phyloP scores from a whole-genome alignment of 53 echinoderm and acorn worm species.

The Glandiceps talaboti region DNA sequence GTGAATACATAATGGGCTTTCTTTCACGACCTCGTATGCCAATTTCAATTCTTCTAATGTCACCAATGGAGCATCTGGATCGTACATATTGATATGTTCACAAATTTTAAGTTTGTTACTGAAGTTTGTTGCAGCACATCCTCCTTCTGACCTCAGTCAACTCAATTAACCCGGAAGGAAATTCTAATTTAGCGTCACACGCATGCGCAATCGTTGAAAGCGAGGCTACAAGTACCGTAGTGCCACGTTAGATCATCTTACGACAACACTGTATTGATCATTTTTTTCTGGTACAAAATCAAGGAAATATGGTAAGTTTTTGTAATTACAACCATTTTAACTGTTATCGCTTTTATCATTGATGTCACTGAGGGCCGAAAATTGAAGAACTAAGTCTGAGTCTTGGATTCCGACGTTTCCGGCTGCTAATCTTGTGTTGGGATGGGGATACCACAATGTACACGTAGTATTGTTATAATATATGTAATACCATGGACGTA shows the following conservation, averaged over 20 bases:
- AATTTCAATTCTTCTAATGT: slow-evolving; percentile 22
- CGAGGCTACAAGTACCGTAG: background rate
- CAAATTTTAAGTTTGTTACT: too few species aligned
- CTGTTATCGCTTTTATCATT: too few species aligned
- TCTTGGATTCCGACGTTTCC: too few species aligned
- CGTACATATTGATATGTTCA: slow-evolving; percentile 14
- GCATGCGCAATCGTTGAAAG: background rate
- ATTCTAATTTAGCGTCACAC: background rate
- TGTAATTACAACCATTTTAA: too few species aligned
- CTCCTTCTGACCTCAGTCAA: too few species aligned
- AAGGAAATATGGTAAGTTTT: background rate
- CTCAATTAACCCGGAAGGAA: background rate
- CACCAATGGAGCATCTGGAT: slow-evolving; percentile 19
- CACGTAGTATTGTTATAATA: too few species aligned
- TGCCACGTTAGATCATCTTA: background rate
- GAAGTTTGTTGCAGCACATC: too few species aligned
- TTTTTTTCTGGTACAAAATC: background rate
- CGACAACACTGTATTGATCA: background rate
- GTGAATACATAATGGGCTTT: slow-evolving; percentile 30
- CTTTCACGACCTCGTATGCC: slow-evolving; percentile 32
- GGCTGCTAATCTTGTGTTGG: too few species aligned
- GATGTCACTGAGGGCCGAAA: too few species aligned
- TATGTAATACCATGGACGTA: too few species aligned
- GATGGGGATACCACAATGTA: too few species aligned
- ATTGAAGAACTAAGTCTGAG: too few species aligned